Conservation (phyloP, 1,140 invertebrate genomes). For the Nylanderia fulva region DNA sequence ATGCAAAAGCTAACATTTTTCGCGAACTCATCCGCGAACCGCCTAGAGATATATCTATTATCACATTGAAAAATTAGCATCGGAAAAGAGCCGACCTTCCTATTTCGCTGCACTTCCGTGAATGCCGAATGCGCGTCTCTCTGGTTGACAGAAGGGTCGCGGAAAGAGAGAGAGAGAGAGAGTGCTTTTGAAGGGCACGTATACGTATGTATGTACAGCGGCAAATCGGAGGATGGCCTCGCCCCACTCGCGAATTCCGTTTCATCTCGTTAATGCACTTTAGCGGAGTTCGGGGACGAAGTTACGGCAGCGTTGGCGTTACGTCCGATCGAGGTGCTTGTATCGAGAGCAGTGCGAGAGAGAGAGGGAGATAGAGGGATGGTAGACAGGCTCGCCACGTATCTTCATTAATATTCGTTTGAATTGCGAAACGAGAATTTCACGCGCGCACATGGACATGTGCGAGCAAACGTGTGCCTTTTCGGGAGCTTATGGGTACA, state of each 20-base stretch:
- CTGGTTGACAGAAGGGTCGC: neutral
- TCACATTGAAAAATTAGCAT: conserved; percentile 76
- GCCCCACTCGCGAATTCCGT: conserved; percentile 57
- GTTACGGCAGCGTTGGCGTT: conserved; percentile 39
- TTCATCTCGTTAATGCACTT: conserved; percentile 73
- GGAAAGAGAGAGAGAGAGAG: neutral
- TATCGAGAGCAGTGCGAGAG: conserved; percentile 25
- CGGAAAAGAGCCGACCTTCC: conserved; percentile 48
- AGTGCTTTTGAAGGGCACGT: conserved; percentile 38
- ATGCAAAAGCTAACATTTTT: conserved; percentile 49
- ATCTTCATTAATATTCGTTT: conserved; percentile 59
- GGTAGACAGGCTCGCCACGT: neutral
- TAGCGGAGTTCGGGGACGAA: conserved; percentile 43
- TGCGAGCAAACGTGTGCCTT: neutral
- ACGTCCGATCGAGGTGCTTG: conserved; percentile 59
- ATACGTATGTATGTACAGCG: conserved; percentile 39
- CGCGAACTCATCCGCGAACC: conserved; percentile 49
- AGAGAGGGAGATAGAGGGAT: neutral
- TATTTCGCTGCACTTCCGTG: neutral
- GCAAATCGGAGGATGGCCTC: conserved; percentile 33
- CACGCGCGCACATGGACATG: neutral
- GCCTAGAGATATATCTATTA: conserved; percentile 72
- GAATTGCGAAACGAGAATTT: conserved; percentile 56
- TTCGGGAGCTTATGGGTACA: neutral
- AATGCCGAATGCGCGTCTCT: conserved; percentile 25